Evolutionary conservation across 2,888 invertebrate genomes (phyloP).

Genomic region (Cheilosia vulpina): DNA sequence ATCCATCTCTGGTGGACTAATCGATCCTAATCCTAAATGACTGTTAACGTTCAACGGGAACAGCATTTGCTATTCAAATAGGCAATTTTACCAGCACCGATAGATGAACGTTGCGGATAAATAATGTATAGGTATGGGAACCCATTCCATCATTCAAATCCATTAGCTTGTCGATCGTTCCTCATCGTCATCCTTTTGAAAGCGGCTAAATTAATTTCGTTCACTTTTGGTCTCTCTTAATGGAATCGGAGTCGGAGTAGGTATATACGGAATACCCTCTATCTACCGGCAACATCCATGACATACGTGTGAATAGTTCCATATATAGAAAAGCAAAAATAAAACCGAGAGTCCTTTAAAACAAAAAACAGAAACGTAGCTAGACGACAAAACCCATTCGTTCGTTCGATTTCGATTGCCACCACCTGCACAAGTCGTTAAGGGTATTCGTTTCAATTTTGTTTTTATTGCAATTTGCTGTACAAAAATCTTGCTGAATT

Average conservation of each 20-base stretch:
- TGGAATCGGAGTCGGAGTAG: conserved; percentile 6
- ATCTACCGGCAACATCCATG: neutral
- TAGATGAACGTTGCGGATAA: too few relatives aligned
- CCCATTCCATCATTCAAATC: conserved; percentile 37
- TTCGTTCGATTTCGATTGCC: conserved; percentile 62
- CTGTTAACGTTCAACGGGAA: conserved; percentile 24
- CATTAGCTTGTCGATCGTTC: conserved; percentile 63
- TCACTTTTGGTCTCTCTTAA: conserved; percentile 23
- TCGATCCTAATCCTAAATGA: conserved; percentile 64
- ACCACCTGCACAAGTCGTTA: conserved; percentile 52
- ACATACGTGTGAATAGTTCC: conserved; percentile 4
- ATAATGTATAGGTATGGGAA: neutral
- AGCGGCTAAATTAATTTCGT: conserved; percentile 60
- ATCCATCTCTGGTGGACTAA: conserved; percentile 42
- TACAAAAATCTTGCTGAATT: conserved; percentile 22
- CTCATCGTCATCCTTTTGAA: conserved; percentile 45
- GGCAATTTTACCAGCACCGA: conserved; percentile 24
- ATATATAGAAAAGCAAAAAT: conserved; percentile 8
- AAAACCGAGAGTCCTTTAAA: conserved; percentile 41
- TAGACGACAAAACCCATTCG: conserved; percentile 56
- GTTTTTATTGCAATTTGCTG: conserved; percentile 15
- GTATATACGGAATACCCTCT: too few relatives aligned
- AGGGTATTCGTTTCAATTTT: conserved; percentile 19
- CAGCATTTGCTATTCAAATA: conserved; percentile 27
- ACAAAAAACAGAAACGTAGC: conserved; percentile 13